Evolutionary conservation across 2,888 invertebrate genomes (phyloP).

Genomic region (Apodemia zela): DNA sequence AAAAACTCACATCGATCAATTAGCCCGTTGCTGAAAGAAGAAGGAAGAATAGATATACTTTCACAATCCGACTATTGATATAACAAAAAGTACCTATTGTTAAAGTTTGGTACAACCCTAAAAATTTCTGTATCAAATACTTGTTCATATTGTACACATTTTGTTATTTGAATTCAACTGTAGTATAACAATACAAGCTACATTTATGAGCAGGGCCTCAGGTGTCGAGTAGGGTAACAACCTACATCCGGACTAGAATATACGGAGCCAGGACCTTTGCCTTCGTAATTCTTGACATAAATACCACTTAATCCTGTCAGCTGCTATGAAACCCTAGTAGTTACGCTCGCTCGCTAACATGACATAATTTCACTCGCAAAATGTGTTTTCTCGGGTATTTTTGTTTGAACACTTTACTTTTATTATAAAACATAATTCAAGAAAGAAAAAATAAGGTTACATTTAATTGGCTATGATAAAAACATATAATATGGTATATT

Average conservation of each 20-base stretch:
- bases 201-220: not conserved
- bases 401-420: not conserved
- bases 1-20: too few species aligned
- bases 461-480: too few species aligned
- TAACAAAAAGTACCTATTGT: too few species aligned
- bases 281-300: constrained; percentile 13
- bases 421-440: too few species aligned
- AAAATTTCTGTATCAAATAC: not conserved
- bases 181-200: not conserved
- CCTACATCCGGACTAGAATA: constrained; percentile 8
- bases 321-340: constrained; percentile 15
- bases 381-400: not conserved
- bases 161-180: not conserved
- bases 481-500: too few species aligned
- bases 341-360: not conserved
- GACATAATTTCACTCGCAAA: constrained; percentile 9
- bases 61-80: too few species aligned
- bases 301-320: constrained; percentile 14
- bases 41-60: too few species aligned
- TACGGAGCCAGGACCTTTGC: constrained; percentile 14
- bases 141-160: not conserved
- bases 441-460: too few species aligned
- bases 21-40: too few species aligned
- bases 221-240: constrained; percentile 12
- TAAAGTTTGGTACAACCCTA: not conserved